Evolutionary conservation across 2,113 vertebrate species (phyloP), one percentile per base, ranked within the genome.

Genomic region (Eulacestoma nigropectus): DNA sequence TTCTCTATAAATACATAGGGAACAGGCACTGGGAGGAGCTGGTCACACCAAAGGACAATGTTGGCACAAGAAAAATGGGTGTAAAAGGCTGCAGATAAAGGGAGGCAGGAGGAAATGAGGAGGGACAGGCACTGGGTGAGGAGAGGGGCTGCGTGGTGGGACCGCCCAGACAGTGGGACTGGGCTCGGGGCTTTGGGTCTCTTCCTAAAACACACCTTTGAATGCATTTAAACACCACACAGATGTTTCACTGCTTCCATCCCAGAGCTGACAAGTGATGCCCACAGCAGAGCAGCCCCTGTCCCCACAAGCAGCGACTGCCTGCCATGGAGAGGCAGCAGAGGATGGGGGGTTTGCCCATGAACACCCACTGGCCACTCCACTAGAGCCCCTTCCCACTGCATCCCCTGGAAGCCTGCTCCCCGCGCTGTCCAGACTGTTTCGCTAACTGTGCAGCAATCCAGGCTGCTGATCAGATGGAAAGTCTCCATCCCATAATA

Each of bases 401-500:
- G 8, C 29, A 4, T 21, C 39, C 39, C 50, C 37, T 55, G 50
- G 32, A 60, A 72, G 27, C 25, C 53, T 3, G 41, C 69, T 60
- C 76, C 67, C 3, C 0, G 4, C 2, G 2, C 82, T 50, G 64
- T 8, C 78, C 89, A 63, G 35, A 37, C 19, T 13, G 62, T 57
- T 87, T n/a, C 69, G 37, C 92, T 89, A 74, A 17, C 32, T 13
- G 6, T 9, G 64, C 41, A 89, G 89, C 79, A 92, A 69, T 19
- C 57, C 7, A 84, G 84, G 79, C 96, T 60, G 90, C 86, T 42
- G 9, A 42, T 93, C 91, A 64, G 81, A 94, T 94, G 87, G 94
- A 78, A 73, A 92, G 33, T 32, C 76, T 87, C 96, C 97, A 96
- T 95, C 95, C 97, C 96, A 96, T 97, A 95, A 97, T 92, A 97